A percentile compares a stretch with the other conserved stretches of the same genome.
Evolutionary conservation across 2,888 invertebrate genomes (phyloP).

Genomic region (Maniola hyperantus): DNA sequence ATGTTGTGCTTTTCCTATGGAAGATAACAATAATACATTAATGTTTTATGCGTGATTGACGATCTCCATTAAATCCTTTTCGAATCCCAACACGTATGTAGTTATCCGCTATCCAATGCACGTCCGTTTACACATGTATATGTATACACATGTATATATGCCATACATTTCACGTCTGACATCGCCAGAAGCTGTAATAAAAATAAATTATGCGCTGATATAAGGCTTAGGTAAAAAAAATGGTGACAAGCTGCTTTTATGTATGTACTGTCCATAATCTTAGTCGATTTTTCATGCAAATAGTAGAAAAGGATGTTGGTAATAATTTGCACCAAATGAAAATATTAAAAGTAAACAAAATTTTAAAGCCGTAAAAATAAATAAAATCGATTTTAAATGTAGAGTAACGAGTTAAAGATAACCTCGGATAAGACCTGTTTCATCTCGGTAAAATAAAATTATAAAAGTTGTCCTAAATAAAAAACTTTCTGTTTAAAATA

Average conservation of each 20-base stretch:
- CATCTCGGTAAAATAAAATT: too few species aligned
- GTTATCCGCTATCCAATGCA: conserved; percentile 56
- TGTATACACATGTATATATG: conserved; percentile 16
- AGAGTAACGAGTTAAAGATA: too few species aligned
- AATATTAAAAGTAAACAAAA: too few species aligned
- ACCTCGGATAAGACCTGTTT: too few species aligned
- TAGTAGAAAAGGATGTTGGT: too few species aligned
- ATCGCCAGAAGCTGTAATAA: conserved; percentile 59
- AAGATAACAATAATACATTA: conserved; percentile 25
- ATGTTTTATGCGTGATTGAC: conserved; percentile 35
- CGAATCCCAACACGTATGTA: conserved; percentile 54
- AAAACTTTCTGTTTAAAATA: too few species aligned
- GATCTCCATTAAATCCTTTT: conserved; percentile 42
- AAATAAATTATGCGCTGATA: conserved; percentile 58
- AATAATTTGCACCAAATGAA: too few species aligned
- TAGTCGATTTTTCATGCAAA: too few species aligned
- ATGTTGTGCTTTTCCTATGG: background rate
- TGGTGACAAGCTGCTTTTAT: conserved; percentile 51
- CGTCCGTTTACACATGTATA: conserved; percentile 51
- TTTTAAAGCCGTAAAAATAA: too few species aligned
- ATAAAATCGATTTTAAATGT: too few species aligned
- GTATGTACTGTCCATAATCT: conserved; percentile 20
- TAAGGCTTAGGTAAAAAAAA: conserved; percentile 61
- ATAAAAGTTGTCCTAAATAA: too few species aligned
- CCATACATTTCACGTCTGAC: conserved; percentile 65